Evolutionary conservation across 2,888 invertebrate species (phyloP).

Genomic region (Cheilosia variabilis): DNA sequence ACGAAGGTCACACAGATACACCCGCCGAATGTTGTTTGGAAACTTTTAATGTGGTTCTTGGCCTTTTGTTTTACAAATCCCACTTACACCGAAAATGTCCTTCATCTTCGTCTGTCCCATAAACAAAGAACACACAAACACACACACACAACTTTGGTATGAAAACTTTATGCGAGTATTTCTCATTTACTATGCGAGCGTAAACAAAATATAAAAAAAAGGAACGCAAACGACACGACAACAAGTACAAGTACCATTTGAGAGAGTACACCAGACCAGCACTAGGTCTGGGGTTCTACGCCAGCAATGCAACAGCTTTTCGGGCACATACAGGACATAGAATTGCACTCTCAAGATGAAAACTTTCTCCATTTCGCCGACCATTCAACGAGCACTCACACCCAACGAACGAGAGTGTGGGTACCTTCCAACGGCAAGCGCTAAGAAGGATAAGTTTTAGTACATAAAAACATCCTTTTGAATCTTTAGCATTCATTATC

Average conservation of each 20-base stretch:
- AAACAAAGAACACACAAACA: slow-evolving; percentile 29
- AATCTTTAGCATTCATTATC: slow-evolving; percentile 68
- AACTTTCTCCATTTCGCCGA: slow-evolving; percentile 52
- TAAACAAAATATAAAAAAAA: neutral
- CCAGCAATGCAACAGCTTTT: slow-evolving; percentile 58
- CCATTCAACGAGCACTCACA: neutral
- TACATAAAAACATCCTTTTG: slow-evolving; percentile 66
- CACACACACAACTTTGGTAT: neutral
- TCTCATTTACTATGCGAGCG: slow-evolving; percentile 39
- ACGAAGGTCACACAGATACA: slow-evolving; percentile 32
- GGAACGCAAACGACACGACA: slow-evolving; percentile 27
- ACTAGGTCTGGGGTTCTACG: neutral
- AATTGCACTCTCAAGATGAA: slow-evolving; percentile 64
- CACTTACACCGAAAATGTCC: slow-evolving; percentile 24
- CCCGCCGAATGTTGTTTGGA: slow-evolving; percentile 20
- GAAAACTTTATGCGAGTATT: slow-evolving; percentile 34
- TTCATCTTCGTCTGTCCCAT: slow-evolving; percentile 31
- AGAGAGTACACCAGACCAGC: slow-evolving; percentile 16
- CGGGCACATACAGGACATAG: slow-evolving; percentile 48
- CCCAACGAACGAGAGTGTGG: neutral
- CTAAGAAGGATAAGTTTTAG: slow-evolving; percentile 45
- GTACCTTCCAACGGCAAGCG: neutral
- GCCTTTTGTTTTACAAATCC: slow-evolving; percentile 54
- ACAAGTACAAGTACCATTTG: slow-evolving; percentile 52
- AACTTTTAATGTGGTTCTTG: slow-evolving; percentile 64